These are phyloP conservation scores for Gymnogyps californianus DNA, from an alignment of 2,113 vertebrate species.

Conservation along the genomic window DNA sequence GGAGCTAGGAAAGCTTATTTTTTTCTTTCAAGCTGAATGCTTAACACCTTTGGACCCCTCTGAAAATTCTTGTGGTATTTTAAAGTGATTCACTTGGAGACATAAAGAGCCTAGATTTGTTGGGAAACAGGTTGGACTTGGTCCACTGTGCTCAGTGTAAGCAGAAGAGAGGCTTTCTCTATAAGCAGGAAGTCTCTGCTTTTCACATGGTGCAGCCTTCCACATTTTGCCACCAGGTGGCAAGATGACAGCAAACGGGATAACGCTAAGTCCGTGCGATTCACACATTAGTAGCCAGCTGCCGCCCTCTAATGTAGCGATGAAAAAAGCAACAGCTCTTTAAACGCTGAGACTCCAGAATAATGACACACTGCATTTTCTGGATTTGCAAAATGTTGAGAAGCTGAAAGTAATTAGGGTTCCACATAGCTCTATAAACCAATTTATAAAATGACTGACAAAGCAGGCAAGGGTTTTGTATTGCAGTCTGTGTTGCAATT, in stretches of 20 bases:
- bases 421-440: not conserved
- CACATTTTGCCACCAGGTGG: slow-evolving; percentile 40
- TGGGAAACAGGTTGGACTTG: not conserved
- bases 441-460: not conserved
- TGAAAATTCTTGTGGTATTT: slow-evolving; percentile 1
- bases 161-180: not conserved
- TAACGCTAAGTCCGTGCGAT: not conserved
- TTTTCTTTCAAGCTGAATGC: not conserved
- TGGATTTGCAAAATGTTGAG: not conserved
- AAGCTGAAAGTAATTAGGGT: not conserved
- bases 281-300: not conserved
- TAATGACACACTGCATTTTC: not conserved
- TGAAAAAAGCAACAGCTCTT: not conserved
- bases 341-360: not conserved
- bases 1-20: not conserved
- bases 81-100: not conserved
- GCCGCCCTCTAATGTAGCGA: not conserved
- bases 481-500: not conserved
- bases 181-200: not conserved
- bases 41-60: not conserved
- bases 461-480: not conserved
- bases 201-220: not conserved
- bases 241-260: not conserved
- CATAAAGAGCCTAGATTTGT: not conserved
- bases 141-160: not conserved